Percentiles rank a stretch among this genome's conserved stretches.
These are phyloP conservation scores for Cynodonichthys magdalenae DNA, from an alignment of 2,797 vertebrate genomes.

Conservation along the genomic window DNA sequence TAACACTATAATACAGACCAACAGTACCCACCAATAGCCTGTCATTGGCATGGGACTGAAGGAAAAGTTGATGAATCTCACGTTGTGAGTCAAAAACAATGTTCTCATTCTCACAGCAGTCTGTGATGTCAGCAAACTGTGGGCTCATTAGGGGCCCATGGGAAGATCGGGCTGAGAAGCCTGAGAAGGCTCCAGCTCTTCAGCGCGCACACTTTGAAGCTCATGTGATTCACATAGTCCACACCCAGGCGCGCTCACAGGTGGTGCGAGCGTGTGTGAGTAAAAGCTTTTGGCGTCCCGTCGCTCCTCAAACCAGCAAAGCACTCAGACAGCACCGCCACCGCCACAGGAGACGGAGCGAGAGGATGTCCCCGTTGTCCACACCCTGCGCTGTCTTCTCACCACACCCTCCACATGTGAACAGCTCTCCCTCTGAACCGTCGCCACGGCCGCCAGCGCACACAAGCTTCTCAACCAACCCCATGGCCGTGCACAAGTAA, in stretches of 20 bases:
- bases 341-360: constrained; percentile 56
- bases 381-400: constrained; percentile 66
- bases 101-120: constrained; percentile 58
- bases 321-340: constrained; percentile 52
- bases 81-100: constrained; percentile 49
- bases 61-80: constrained; percentile 43
- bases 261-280: constrained; percentile 65
- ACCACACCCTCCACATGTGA: constrained; percentile 81
- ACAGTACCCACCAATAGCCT: constrained; percentile 28
- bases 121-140: constrained; percentile 33
- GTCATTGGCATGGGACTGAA: constrained; percentile 41
- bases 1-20: constrained; percentile 20
- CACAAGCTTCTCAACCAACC: constrained; percentile 63
- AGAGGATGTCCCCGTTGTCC: constrained; percentile 58
- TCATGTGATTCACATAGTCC: constrained; percentile 76
- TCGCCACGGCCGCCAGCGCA: constrained; percentile 61
- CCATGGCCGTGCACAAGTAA: constrained; percentile 64
- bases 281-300: constrained; percentile 26
- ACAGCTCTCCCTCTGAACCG: constrained; percentile 57
- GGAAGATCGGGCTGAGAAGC: constrained; percentile 63
- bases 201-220: constrained; percentile 61
- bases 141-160: constrained; percentile 58
- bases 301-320: constrained; percentile 40
- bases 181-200: constrained; percentile 63
- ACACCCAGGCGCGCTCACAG: constrained; percentile 70